Conservation (phyloP, 1,140 invertebrate species). For the Pogonus chalceus region DNA sequence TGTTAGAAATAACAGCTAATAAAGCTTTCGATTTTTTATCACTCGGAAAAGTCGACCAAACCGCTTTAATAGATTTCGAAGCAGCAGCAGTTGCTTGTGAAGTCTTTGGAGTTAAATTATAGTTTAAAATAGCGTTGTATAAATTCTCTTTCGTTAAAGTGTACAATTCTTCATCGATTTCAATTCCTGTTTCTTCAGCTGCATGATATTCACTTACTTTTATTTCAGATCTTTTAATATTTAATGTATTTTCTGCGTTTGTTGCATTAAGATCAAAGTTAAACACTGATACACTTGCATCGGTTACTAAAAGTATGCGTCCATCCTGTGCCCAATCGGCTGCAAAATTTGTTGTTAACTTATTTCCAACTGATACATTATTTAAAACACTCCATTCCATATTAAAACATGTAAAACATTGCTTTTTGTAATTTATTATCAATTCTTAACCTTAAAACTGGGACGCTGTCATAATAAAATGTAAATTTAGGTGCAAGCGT, state of each 20-base stretch:
- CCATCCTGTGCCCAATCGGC: conserved; percentile 14
- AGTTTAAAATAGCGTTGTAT: conserved; percentile 10
- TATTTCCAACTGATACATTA: conserved; percentile 10
- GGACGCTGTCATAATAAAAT: conserved; percentile 10
- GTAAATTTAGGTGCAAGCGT: conserved; percentile 8
- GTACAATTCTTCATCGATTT: conserved; percentile 4
- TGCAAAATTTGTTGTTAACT: conserved; percentile 11
- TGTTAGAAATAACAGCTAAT: conserved; percentile 12
- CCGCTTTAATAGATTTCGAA: conserved; percentile 2
- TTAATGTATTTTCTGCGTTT: conserved; percentile 10
- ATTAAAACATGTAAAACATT: conserved; percentile 1
- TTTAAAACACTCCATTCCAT: conserved; percentile 10
- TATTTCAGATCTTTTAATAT: conserved; percentile 10
- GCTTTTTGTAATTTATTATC: conserved; percentile 13
- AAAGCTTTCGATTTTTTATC: conserved; percentile 10
- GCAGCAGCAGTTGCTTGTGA: not conserved
- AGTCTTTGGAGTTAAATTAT: conserved; percentile 7
- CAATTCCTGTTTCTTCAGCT: not conserved
- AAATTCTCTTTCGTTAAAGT: conserved; percentile 3
- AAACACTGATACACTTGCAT: conserved; percentile 11
- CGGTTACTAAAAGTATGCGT: conserved; percentile 12
- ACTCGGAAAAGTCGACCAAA: conserved; percentile 10
- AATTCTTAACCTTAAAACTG: conserved; percentile 9
- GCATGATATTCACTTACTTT: not conserved
- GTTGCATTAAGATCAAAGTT: not conserved